Base-by-base conservation (phyloP, 2,888 invertebrate genomes). In the Amphimallon solstitiale region DNA sequence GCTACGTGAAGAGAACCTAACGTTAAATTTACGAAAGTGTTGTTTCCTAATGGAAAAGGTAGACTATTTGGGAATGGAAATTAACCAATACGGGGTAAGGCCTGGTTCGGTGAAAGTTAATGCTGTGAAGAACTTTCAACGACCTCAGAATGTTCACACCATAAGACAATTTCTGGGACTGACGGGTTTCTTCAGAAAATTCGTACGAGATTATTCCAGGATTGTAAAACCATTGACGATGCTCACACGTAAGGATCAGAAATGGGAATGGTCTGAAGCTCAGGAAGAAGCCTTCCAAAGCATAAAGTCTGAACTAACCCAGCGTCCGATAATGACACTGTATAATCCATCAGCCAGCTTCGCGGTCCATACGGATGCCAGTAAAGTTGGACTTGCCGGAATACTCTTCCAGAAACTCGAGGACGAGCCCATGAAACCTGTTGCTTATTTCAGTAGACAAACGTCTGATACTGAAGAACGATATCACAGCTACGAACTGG, bases 161-260 rank as follows among this genome's bases (percentile, higher is more conserved):
- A n/a, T 59, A 10, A 14, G 59, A 40, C 40, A 38, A 17, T 82
- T 81, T 63, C 38, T 80, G 17, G 80, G 80, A 7, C 45, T 82
- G 29, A 38, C 74, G 0, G 77, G 78, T 0, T 81, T 80, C 62
- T 81, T 81, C 38, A 29, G 79, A n/a, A 75, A 75, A 62, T 82
- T 81, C 29, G 23, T 66, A 14, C 0, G 21, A 19, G 23, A 48
- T 9, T 66, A 14, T 14, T 19, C 66, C 2, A 4, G 15, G 14
- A 43, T 23, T 7, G 23, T 52, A 5, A 38, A 37, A 52, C 66
- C 66, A 7, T 34, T 62, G 21, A 62, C 66, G 5, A 21, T 14
- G 23, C 29, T 66, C 5, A 46, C 67, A n/a, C 68, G 66, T 23
- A 70, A 74, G 65, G 48, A 67, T 19, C 54, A 17, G 5, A 6